A percentile compares a stretch with the other conserved stretches of the same genome.
These are phyloP conservation scores for Papilio glaucus DNA, from an alignment of 1,140 invertebrate species.

Conservation along the genomic window DNA sequence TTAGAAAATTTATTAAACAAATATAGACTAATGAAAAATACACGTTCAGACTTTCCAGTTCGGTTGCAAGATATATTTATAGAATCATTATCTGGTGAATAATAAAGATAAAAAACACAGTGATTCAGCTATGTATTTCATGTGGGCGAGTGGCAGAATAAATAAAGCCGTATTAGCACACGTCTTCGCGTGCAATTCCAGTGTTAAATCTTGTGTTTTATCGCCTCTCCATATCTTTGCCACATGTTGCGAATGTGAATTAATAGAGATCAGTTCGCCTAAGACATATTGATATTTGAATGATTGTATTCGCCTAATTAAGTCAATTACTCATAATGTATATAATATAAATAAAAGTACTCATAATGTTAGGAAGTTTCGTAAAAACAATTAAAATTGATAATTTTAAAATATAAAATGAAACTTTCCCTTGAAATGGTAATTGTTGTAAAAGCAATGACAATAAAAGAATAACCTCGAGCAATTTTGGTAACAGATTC, in stretches of 20 bases:
- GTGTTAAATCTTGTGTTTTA: not conserved
- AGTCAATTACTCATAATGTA: no score
- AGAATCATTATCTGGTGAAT: no score
- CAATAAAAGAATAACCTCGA: conserved; percentile 13
- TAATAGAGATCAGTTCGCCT: not conserved
- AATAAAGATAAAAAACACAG: no score
- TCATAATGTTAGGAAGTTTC: no score
- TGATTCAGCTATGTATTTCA: not conserved
- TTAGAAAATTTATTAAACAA: no score
- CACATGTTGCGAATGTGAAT: conserved; percentile 2
- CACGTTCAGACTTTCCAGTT: no score
- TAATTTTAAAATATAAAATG: not conserved
- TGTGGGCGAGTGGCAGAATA: not conserved
- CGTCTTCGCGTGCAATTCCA: not conserved
- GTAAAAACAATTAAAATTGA: no score
- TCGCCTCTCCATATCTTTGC: not conserved
- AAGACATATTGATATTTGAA: not conserved
- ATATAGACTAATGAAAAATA: no score
- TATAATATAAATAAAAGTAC: no score
- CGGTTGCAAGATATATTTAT: no score
- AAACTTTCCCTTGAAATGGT: conserved; percentile 4
- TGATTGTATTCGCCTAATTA: not conserved
- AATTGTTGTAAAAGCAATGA: conserved; percentile 20
- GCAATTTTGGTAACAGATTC: conserved; percentile 26
- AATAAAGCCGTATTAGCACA: conserved; percentile 13